phyloP scores from a whole-genome alignment of 2,113 vertebrate species.

The Rousettus leschenaultii region DNA sequence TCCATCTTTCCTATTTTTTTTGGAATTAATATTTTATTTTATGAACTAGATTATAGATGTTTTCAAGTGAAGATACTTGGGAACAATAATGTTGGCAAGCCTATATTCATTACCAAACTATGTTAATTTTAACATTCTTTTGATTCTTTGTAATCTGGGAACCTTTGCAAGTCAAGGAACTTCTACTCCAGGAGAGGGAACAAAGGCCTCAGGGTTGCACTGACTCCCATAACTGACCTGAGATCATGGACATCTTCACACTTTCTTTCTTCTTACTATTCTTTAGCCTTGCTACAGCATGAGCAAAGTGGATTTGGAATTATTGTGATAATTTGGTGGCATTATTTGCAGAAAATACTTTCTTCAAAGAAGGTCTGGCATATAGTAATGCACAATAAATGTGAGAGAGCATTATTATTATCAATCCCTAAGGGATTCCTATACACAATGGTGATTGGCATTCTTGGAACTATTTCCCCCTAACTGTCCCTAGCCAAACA shows the following conservation, averaged over 20 bases:
- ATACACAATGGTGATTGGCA: neutral
- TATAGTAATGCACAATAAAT: neutral
- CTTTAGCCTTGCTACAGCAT: neutral
- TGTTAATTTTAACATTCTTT: neutral
- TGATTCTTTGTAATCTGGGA: neutral
- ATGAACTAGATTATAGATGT: neutral
- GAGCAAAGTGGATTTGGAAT: neutral
- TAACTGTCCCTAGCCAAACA: neutral
- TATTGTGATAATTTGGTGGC: neutral
- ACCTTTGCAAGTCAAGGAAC: neutral
- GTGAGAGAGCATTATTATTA: neutral
- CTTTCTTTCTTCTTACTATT: neutral
- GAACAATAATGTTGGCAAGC: neutral
- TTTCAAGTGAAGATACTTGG: neutral
- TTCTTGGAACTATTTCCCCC: neutral
- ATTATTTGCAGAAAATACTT: neutral
- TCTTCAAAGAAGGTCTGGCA: neutral
- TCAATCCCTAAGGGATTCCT: neutral
- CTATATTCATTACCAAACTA: neutral
- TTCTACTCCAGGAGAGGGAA: neutral
- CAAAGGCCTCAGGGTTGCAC: rapidly evolving
- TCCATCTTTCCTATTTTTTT: neutral
- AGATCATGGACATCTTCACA: neutral
- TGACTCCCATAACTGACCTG: neutral
- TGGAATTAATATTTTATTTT: neutral